Evolutionary conservation across 1,140 invertebrate genomes (phyloP).

Genomic region (Branchinecta lindahli): DNA sequence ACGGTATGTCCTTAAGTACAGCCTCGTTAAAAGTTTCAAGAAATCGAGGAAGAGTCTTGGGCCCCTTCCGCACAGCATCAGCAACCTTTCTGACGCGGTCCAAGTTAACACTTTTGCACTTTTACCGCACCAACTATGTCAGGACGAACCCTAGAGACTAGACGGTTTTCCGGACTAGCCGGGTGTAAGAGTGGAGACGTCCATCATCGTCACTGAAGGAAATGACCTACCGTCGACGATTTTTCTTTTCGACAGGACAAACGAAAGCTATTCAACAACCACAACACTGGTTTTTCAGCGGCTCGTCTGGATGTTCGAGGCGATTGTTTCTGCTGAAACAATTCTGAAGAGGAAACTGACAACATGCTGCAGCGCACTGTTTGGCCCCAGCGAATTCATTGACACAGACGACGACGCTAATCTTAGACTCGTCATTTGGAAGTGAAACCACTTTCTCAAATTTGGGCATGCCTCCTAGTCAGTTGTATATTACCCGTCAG

Average conservation of each 20-base stretch:
- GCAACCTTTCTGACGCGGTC: constrained; percentile 4
- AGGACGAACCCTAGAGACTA: constrained; percentile 5
- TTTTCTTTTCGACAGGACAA: constrained; percentile 8
- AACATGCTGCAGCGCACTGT: background rate
- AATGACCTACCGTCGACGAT: constrained; percentile 4
- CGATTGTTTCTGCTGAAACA: constrained; percentile 5
- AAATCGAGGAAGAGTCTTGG: constrained; percentile 4
- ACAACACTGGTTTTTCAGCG: constrained; percentile 5
- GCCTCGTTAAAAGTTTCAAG: constrained; percentile 8
- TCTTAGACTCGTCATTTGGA: constrained; percentile 1
- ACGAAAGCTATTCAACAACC: constrained; percentile 5
- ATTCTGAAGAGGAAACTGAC: constrained; percentile 1
- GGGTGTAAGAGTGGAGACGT: background rate
- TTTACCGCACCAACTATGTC: constrained; percentile 7
- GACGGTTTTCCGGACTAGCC: constrained; percentile 7
- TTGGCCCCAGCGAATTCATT: constrained; percentile 1
- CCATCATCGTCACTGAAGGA: constrained; percentile 7
- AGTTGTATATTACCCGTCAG: constrained; percentile 8
- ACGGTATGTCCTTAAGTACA: constrained; percentile 5
- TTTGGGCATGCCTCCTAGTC: constrained; percentile 1
- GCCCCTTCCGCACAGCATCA: constrained; percentile 7
- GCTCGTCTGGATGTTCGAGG: constrained; percentile 7
- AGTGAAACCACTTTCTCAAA: constrained; percentile 1
- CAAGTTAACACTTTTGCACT: too few relatives aligned
- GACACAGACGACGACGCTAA: constrained; percentile 4